These are phyloP conservation scores for Calycopis cecrops DNA, from an alignment of 1,140 invertebrate species.

Conservation along the genomic window DNA sequence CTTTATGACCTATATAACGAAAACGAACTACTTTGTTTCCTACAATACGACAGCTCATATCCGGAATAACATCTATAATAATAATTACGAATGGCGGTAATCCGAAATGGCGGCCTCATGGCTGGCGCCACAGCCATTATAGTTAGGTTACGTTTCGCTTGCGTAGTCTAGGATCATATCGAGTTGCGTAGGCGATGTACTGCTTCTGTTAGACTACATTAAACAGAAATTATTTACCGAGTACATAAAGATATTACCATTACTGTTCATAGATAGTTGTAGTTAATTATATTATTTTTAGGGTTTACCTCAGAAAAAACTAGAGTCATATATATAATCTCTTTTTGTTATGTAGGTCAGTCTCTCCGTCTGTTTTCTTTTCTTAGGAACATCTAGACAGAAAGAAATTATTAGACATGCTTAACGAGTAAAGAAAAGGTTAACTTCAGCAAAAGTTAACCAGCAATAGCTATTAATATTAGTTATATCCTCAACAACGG, in stretches of 20 bases:
- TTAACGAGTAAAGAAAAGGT: too few relatives aligned
- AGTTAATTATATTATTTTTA: too few relatives aligned
- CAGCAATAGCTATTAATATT: too few relatives aligned
- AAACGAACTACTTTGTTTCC: background rate
- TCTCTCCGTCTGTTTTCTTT: too few relatives aligned
- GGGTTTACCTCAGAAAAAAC: too few relatives aligned
- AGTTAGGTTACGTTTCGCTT: constrained; percentile 42
- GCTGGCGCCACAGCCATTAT: constrained; percentile 55
- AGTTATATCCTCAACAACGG: too few relatives aligned
- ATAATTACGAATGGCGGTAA: constrained; percentile 49
- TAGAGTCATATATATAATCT: too few relatives aligned
- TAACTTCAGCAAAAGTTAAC: too few relatives aligned
- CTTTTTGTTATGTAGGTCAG: too few relatives aligned
- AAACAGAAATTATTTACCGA: constrained; percentile 15
- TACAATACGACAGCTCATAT: constrained; percentile 7
- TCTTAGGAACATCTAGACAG: too few relatives aligned
- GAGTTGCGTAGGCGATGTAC: constrained; percentile 27
- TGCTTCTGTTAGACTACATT: constrained; percentile 27
- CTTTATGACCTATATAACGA: background rate
- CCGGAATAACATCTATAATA: constrained; percentile 17
- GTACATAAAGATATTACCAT: background rate
- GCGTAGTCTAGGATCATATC: constrained; percentile 31
- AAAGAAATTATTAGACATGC: too few relatives aligned
- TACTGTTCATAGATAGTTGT: too few relatives aligned
- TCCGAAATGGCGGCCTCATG: constrained; percentile 42